Conservation (phyloP, 2,113 vertebrate genomes). For the Cariama cristata region DNA sequence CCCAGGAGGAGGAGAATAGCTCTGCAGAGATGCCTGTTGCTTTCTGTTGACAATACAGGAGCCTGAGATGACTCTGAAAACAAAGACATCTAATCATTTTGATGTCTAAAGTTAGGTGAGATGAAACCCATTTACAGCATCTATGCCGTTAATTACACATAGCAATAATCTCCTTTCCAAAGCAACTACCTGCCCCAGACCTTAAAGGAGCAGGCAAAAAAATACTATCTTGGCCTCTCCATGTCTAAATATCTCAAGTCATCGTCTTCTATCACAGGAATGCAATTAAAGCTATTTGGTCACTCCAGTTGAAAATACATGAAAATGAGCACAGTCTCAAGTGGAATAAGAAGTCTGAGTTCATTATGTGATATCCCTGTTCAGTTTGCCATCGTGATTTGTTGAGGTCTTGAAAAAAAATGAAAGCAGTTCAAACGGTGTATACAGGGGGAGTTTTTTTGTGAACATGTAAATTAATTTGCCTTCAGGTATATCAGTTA, state of each 20-base stretch:
- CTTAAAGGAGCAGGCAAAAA: not conserved
- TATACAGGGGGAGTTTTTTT: fast-evolving
- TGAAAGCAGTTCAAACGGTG: not conserved
- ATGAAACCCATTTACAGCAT: not conserved
- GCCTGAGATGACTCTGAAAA: not conserved
- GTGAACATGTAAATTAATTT: not conserved
- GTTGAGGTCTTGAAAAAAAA: not conserved
- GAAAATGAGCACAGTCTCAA: not conserved
- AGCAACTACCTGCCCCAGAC: not conserved
- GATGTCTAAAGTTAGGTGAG: not conserved
- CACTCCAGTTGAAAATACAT: not conserved
- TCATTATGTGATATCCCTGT: not conserved
- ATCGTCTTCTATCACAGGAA: not conserved
- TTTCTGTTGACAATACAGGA: not conserved
- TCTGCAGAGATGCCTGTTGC: not conserved
- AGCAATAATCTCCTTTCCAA: not conserved
- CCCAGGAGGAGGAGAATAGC: not conserved
- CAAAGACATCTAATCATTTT: not conserved
- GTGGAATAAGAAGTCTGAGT: not conserved
- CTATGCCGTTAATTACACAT: not conserved
- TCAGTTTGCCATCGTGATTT: not conserved
- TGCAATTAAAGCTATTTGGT: not conserved
- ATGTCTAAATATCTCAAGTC: not conserved
- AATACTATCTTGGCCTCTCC: not conserved
- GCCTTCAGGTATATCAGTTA: not conserved